Evolutionary conservation across 2,888 invertebrate genomes (phyloP).

Genomic region (Oscheius sp.): DNA sequence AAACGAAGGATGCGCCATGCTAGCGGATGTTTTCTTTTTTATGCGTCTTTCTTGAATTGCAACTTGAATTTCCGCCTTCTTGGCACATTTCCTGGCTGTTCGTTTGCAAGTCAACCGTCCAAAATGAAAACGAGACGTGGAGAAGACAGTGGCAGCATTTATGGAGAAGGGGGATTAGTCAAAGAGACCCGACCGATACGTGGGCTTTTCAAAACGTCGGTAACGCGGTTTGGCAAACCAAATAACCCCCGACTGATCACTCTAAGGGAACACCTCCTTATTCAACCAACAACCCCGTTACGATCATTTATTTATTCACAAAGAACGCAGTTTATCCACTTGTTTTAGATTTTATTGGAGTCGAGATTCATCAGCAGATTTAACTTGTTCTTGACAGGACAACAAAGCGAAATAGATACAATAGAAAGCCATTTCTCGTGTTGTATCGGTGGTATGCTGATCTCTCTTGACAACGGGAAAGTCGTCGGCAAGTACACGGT

Average conservation of each 20-base stretch:
- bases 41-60: background rate
- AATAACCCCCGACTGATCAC: constrained; percentile 10
- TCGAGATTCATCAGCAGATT: too few relatives aligned
- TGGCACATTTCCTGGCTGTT: background rate
- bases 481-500: constrained; percentile 50
- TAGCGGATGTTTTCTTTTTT: too few relatives aligned
- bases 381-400: too few relatives aligned
- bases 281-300: background rate
- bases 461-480: constrained; percentile 45
- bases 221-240: constrained; percentile 20
- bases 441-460: constrained; percentile 16
- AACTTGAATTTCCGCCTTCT: constrained; percentile 2
- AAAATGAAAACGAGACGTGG: too few relatives aligned
- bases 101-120: background rate
- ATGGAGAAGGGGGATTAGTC: constrained; percentile 4
- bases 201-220: constrained; percentile 23
- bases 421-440: too few relatives aligned
- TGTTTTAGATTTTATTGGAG: too few relatives aligned
- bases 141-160: background rate
- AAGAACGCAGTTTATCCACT: too few relatives aligned
- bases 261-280: background rate
- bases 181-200: constrained; percentile 2
- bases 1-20: too few relatives aligned
- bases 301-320: too few relatives aligned
- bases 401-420: too few relatives aligned